phyloP scores from a whole-genome alignment of 2,113 vertebrate genomes.

The Xiphias gladius region DNA sequence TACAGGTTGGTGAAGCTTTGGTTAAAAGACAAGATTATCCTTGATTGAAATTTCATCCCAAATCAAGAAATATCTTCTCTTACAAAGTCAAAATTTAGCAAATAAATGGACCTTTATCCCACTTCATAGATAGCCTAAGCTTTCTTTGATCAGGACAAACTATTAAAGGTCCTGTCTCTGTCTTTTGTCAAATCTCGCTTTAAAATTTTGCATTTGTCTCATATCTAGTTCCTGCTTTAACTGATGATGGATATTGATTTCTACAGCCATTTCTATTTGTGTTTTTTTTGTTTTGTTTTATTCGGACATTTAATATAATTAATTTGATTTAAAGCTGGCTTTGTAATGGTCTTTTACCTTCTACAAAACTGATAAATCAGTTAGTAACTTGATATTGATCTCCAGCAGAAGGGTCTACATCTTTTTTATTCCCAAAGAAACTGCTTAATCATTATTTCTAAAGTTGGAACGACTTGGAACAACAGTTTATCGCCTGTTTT shows the following conservation, averaged over 20 bases:
- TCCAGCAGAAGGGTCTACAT: no score
- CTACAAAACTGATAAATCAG: no score
- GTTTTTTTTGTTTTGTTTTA: background rate
- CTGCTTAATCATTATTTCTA: no score
- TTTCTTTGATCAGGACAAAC: background rate
- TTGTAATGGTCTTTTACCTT: no score
- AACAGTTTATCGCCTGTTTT: background rate
- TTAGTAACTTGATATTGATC: no score
- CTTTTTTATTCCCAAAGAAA: no score
- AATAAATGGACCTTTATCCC: background rate
- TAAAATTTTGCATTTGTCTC: background rate
- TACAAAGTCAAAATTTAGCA: background rate
- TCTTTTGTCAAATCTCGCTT: background rate
- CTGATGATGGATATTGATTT: background rate
- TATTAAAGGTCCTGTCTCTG: background rate
- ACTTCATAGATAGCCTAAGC: background rate
- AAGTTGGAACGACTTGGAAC: background rate
- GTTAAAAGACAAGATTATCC: background rate
- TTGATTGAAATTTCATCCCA: background rate
- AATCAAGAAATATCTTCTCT: background rate
- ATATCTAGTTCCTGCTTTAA: background rate
- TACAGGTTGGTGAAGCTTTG: constrained; percentile 73
- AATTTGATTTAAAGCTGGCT: background rate
- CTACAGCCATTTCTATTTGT: background rate
- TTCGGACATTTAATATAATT: background rate